Evolutionary conservation across 1,140 invertebrate species (phyloP).

Genomic region (Aphelenchoides avenae): DNA sequence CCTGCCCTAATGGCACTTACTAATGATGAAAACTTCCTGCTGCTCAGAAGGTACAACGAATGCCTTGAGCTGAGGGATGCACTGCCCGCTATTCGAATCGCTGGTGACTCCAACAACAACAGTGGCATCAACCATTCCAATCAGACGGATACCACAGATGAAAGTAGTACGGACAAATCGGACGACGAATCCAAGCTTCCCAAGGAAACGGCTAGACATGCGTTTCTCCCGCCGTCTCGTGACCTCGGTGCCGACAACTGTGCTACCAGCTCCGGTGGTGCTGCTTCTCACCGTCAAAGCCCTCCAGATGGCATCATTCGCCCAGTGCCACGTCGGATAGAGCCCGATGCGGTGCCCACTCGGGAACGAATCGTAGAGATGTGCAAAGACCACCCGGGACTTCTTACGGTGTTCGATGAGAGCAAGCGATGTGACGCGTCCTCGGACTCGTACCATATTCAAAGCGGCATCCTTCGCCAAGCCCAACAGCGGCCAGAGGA

Average conservation of each 20-base stretch:
- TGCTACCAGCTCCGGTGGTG: too few relatives aligned
- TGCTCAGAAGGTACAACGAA: not conserved
- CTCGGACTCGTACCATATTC: not conserved
- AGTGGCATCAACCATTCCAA: not conserved
- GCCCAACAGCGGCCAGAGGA: too few relatives aligned
- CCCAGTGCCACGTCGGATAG: not conserved
- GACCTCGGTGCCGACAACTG: too few relatives aligned
- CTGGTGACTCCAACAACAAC: not conserved
- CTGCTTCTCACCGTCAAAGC: not conserved
- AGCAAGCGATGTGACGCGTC: not conserved
- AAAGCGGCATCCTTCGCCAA: too few relatives aligned
- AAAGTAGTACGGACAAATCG: not conserved
- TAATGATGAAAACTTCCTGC: not conserved
- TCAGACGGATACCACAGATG: not conserved
- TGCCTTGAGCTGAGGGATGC: not conserved
- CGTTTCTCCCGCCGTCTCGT: too few relatives aligned
- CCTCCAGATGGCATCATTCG: not conserved
- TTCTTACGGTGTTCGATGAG: constrained; percentile 6
- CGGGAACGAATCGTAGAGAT: not conserved
- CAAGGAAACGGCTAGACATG: too few relatives aligned
- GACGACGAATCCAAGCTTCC: not conserved
- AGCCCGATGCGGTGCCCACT: too few relatives aligned
- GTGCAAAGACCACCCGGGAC: constrained; percentile 1
- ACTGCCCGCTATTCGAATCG: not conserved
- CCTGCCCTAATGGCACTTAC: too few relatives aligned